Conservation (phyloP, 2,113 vertebrate genomes). For the Atlantisia rogersi region DNA sequence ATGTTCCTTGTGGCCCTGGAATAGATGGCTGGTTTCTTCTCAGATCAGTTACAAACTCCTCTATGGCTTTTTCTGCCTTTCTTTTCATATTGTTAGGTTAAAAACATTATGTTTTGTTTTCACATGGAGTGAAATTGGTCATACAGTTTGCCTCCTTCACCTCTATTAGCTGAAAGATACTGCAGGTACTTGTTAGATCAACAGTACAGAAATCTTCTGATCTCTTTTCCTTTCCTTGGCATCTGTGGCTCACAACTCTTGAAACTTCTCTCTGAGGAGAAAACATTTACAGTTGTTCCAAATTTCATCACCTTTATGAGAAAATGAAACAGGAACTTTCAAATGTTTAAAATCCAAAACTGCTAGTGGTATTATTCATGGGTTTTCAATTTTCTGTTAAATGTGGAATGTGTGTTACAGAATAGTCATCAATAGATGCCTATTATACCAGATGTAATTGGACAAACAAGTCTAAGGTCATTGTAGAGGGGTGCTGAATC, state of each 20-base stretch:
- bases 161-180: background rate
- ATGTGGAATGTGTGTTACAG: background rate
- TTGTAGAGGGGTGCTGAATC: background rate
- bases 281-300: background rate
- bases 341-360: background rate
- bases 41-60: background rate
- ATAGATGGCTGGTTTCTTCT: background rate
- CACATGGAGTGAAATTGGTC: background rate
- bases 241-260: background rate
- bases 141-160: background rate
- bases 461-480: background rate
- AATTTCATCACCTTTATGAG: background rate
- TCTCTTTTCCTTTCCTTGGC: background rate
- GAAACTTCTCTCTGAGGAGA: background rate
- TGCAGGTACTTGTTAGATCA: background rate
- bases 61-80: background rate
- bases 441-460: background rate
- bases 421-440: background rate
- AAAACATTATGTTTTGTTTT: background rate
- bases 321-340: background rate
- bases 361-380: background rate
- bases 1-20: background rate
- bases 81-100: background rate
- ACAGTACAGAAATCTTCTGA: background rate
- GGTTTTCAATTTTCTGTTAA: background rate